Evolutionary conservation across 2,797 vertebrate genomes (phyloP).

Genomic region (Epinephelus awoara): DNA sequence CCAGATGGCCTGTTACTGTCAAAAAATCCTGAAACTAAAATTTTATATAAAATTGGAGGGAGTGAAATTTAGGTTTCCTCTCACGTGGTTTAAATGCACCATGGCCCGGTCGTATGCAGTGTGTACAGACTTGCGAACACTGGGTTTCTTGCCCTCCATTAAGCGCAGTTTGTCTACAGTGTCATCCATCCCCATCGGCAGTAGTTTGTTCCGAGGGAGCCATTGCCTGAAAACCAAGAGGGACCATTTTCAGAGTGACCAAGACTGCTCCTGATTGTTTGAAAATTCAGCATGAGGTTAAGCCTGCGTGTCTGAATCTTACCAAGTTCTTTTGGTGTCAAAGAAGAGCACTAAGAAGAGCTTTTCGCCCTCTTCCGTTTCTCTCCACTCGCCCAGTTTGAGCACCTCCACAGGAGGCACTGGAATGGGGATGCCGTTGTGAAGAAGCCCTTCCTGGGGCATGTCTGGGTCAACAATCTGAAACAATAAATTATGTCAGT

Average conservation of each 20-base stretch:
- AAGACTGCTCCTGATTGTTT: background rate
- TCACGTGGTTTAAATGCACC: conserved; percentile 93
- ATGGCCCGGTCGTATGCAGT: conserved; percentile 96
- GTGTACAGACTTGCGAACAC: conserved; percentile 98
- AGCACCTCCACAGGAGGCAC: conserved; percentile 96
- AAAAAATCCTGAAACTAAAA: conserved; percentile 54
- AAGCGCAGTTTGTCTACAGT: conserved; percentile 97
- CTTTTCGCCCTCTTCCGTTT: conserved; percentile 91
- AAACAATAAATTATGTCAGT: conserved; percentile 48
- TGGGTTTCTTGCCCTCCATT: conserved; percentile 97
- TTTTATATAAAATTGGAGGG: conserved; percentile 92
- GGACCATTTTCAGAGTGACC: conserved; percentile 19
- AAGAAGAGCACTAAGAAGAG: conserved; percentile 99
- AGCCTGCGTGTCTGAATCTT: conserved; percentile 67
- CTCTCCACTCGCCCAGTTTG: conserved; percentile 92
- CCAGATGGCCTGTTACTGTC: conserved; percentile 55
- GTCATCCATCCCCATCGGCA: conserved; percentile 93
- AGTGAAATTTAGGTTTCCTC: conserved; percentile 91
- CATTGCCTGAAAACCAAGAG: conserved; percentile 91
- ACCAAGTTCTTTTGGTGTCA: conserved; percentile 99
- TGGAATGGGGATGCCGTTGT: conserved; percentile 98
- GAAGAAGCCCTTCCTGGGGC: conserved; percentile 97
- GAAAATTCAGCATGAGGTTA: conserved; percentile 27
- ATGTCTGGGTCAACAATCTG: conserved; percentile 98
- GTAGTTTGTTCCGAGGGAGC: conserved; percentile 95